Evolutionary conservation across 2,888 invertebrate species (phyloP).

Genomic region (Gortyna flavago): DNA sequence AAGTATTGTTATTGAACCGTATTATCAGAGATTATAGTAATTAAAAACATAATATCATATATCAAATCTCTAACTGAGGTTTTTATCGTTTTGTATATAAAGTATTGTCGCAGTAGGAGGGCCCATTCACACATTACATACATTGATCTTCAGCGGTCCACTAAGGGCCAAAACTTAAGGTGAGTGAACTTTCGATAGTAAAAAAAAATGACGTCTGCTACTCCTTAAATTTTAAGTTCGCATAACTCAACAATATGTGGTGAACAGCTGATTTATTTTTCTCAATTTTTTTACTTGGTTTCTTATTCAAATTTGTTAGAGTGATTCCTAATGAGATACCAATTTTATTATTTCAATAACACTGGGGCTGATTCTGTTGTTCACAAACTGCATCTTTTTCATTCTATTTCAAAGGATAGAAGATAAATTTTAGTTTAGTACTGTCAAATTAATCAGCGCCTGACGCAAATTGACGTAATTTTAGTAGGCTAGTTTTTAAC

Average conservation of each 20-base stretch:
- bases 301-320: background rate
- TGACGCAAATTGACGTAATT: too few species aligned
- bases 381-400: too few species aligned
- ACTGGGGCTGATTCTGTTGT: too few species aligned
- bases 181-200: constrained; percentile 42
- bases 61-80: constrained; percentile 61
- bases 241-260: too few species aligned
- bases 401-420: too few species aligned
- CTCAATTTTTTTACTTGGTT: background rate
- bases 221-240: too few species aligned
- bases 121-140: constrained; percentile 52
- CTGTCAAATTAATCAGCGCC: too few species aligned
- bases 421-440: too few species aligned
- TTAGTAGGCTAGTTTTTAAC: too few species aligned
- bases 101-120: constrained; percentile 68
- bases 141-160: constrained; percentile 17
- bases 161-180: constrained; percentile 54
- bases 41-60: constrained; percentile 55
- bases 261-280: too few species aligned
- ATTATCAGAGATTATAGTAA: constrained; percentile 68
- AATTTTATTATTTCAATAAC: background rate
- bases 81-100: constrained; percentile 75
- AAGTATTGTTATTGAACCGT: constrained; percentile 55
- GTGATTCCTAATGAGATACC: background rate
- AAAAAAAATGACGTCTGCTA: background rate